These are phyloP conservation scores for Pseudomyrmex dendroicus DNA, from an alignment of 1,140 invertebrate genomes.

Conservation along the genomic window DNA sequence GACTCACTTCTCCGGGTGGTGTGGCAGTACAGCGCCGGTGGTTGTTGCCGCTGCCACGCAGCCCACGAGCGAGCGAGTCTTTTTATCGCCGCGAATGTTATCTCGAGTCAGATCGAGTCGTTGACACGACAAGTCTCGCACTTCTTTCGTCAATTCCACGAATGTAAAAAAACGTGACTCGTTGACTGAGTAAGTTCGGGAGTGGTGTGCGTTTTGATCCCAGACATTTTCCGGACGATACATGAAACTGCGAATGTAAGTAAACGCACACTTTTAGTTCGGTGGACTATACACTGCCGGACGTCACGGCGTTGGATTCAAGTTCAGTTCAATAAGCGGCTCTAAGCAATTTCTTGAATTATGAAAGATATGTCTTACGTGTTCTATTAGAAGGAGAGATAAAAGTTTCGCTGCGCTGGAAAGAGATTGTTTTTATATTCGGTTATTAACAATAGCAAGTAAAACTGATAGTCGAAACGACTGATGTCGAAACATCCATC, in stretches of 20 bases:
- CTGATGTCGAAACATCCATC: background rate
- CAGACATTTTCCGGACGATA: conserved; percentile 58
- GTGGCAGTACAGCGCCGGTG: conserved; percentile 65
- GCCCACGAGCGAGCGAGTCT: background rate
- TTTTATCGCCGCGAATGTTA: background rate
- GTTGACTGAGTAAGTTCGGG: background rate
- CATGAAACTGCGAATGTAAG: conserved; percentile 71
- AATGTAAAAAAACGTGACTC: background rate
- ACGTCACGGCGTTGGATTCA: conserved; percentile 30
- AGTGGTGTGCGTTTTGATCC: background rate
- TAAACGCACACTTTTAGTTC: conserved; percentile 3
- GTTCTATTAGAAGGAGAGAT: conserved; percentile 15
- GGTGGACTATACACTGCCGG: conserved; percentile 12
- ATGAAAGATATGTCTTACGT: conserved; percentile 18
- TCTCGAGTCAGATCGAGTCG: background rate
- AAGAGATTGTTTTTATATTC: background rate
- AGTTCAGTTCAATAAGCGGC: conserved; percentile 32
- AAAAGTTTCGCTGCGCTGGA: conserved; percentile 13
- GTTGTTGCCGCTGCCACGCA: conserved; percentile 62
- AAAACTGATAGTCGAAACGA: background rate
- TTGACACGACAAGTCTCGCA: background rate
- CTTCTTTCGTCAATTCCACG: background rate
- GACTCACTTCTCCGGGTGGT: conserved; percentile 38
- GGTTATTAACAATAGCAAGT: background rate
- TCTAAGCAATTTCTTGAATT: conserved; percentile 42